phyloP scores from a whole-genome alignment of 2,888 invertebrate species.

The Eristalis tenax region DNA sequence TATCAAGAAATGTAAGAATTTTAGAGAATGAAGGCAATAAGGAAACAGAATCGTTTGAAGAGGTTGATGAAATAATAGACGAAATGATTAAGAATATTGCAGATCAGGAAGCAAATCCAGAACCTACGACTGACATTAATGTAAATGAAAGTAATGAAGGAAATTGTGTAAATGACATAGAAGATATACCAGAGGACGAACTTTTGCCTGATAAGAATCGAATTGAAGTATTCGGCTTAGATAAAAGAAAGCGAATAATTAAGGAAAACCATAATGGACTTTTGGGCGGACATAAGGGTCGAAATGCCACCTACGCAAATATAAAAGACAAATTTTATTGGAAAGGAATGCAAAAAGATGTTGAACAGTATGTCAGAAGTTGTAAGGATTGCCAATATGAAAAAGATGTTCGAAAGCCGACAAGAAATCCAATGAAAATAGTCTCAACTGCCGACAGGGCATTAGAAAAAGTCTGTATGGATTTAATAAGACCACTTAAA shows the following conservation, averaged over 20 bases:
- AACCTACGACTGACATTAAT: no score
- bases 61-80: neutral
- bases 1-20: no score
- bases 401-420: neutral
- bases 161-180: neutral
- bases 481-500: slow-evolving; percentile 1
- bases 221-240: neutral
- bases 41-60: no score
- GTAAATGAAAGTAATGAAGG: neutral
- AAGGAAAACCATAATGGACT: neutral
- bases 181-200: neutral
- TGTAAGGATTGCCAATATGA: neutral
- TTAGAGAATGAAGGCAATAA: no score
- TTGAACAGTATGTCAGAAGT: neutral
- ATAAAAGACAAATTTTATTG: slow-evolving; percentile 1
- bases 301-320: neutral
- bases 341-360: neutral
- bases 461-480: neutral
- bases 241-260: neutral
- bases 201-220: neutral
- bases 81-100: neutral
- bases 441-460: neutral
- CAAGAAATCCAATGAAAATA: neutral
- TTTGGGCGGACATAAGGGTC: neutral
- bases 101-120: no score